These are phyloP conservation scores for Dysmachus trigonus DNA, from an alignment of 2,888 invertebrate genomes.

Conservation along the genomic window DNA sequence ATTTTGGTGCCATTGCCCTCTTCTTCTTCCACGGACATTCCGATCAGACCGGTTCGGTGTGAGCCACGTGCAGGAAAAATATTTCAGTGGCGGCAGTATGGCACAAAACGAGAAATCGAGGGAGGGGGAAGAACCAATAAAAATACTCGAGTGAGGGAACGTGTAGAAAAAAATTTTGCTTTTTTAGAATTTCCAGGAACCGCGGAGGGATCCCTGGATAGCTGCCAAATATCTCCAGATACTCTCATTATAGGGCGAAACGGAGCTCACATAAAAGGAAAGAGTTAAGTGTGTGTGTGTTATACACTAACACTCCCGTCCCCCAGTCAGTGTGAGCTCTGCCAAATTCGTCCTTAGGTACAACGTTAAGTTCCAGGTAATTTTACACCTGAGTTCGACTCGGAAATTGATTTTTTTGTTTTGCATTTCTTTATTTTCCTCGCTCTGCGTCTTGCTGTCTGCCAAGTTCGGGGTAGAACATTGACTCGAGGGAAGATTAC, in stretches of 20 bases:
- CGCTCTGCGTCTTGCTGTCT: background rate
- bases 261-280: background rate
- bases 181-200: background rate
- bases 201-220: background rate
- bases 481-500: background rate
- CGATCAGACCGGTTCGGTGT: background rate
- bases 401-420: slow-evolving; percentile 6
- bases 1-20: slow-evolving; percentile 4
- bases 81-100: background rate
- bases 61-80: background rate
- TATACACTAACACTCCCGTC: background rate
- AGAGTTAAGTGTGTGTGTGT: background rate
- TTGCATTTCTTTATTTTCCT: background rate
- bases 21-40: background rate
- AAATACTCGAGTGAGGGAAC: background rate
- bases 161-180: background rate
- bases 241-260: background rate
- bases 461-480: background rate
- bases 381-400: slow-evolving; percentile 16
- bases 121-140: background rate
- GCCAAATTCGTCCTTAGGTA: background rate
- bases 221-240: background rate
- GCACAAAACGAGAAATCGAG: background rate
- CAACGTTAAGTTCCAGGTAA: slow-evolving; percentile 1
- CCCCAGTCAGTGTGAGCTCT: background rate